These are phyloP conservation scores for Xestia ashworthii DNA, from an alignment of 2,888 invertebrate species.

Conservation along the genomic window DNA sequence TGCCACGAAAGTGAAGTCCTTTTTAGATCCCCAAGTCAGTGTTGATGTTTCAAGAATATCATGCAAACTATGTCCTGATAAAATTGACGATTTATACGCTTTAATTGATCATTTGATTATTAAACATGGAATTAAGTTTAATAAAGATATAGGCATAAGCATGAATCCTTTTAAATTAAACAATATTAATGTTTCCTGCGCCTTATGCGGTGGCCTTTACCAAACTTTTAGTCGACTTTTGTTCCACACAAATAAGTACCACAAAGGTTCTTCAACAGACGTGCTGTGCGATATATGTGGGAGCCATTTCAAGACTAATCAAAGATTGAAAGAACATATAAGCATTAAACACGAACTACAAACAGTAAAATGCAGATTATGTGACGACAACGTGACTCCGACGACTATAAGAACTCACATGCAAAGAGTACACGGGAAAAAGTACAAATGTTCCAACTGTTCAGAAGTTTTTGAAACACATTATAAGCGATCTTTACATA, in stretches of 20 bases:
- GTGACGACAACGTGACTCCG: slow-evolving; percentile 72
- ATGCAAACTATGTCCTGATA: slow-evolving; percentile 68
- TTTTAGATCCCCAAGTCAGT: slow-evolving; percentile 69
- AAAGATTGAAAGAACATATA: slow-evolving; percentile 68
- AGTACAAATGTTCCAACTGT: slow-evolving; percentile 64
- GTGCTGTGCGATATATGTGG: slow-evolving; percentile 74
- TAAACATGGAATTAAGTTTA: slow-evolving; percentile 66
- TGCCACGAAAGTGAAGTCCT: slow-evolving; percentile 64
- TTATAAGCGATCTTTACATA: slow-evolving; percentile 66
- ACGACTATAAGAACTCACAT: slow-evolving; percentile 77
- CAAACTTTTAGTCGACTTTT: slow-evolving; percentile 69
- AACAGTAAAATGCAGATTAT: slow-evolving; percentile 68
- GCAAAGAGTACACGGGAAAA: slow-evolving; percentile 65
- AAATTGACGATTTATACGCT: slow-evolving; percentile 62
- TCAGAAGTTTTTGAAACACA: slow-evolving; percentile 67
- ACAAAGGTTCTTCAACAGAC: slow-evolving; percentile 58
- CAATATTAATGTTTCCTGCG: slow-evolving; percentile 70
- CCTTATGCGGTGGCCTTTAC: slow-evolving; percentile 66
- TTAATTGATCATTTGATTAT: slow-evolving; percentile 70
- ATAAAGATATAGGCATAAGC: slow-evolving; percentile 62
- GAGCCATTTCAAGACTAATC: slow-evolving; percentile 63
- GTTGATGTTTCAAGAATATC: slow-evolving; percentile 71
- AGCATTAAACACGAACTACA: slow-evolving; percentile 67
- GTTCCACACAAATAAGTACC: slow-evolving; percentile 70
- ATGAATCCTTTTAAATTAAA: slow-evolving; percentile 71